Evolutionary conservation across 2,797 vertebrate species (phyloP).

Genomic region (Pseudomugil tenellus): DNA sequence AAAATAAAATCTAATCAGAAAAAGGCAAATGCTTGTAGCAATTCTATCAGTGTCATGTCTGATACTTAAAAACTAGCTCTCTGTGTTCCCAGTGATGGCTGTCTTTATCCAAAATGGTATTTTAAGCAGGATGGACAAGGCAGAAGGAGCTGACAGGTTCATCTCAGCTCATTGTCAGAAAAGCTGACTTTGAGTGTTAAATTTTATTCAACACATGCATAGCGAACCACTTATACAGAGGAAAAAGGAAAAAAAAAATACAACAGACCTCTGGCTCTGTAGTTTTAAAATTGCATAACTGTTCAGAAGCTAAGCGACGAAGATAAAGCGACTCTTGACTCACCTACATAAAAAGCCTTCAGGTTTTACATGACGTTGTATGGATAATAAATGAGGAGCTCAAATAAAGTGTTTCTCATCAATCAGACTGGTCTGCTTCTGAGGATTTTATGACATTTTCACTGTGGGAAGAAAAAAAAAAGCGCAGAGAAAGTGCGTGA

Average conservation of each 20-base stretch:
- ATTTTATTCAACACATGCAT: conserved; percentile 28
- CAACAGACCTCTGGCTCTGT: conserved; percentile 42
- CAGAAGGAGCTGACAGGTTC: conserved; percentile 45
- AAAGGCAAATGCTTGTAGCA: conserved; percentile 13
- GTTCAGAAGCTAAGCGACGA: conserved; percentile 34
- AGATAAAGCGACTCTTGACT: conserved; percentile 51
- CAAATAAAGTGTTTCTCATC: conserved; percentile 53
- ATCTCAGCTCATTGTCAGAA: conserved; percentile 38
- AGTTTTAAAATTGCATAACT: conserved; percentile 52
- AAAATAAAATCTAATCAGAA: conserved; percentile 27
- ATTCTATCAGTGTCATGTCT: conserved; percentile 35
- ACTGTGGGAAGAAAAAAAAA: conserved; percentile 28
- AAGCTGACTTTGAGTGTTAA: conserved; percentile 38
- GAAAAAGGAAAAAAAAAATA: conserved; percentile 15
- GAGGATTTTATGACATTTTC: conserved; percentile 46
- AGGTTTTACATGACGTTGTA: conserved; percentile 54
- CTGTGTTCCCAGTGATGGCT: conserved; percentile 16
- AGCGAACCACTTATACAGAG: conserved; percentile 44
- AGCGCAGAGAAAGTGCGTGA: conserved; percentile 50
- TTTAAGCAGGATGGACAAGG: conserved; percentile 31
- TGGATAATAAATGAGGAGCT: conserved; percentile 65
- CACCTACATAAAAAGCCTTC: conserved; percentile 40
- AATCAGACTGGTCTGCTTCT: conserved; percentile 40
- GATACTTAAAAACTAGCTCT: conserved; percentile 20
- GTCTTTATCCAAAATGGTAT: conserved; percentile 58